Evolutionary conservation across 2,888 invertebrate genomes (phyloP).

Genomic region (Abrostola tripartita): DNA sequence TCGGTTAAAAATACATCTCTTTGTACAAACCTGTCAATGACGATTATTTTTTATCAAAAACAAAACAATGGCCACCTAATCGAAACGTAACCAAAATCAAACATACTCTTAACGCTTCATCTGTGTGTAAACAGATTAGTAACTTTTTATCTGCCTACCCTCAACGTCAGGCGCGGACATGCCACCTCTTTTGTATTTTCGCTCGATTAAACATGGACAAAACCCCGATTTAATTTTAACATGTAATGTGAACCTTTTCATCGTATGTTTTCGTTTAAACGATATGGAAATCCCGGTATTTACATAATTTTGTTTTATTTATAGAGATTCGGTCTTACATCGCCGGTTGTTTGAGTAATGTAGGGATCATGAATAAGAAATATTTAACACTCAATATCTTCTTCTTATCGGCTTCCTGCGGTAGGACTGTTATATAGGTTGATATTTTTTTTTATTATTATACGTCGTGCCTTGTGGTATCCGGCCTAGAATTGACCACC

Average conservation of each 20-base stretch:
- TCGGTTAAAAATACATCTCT: no score
- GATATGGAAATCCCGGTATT: constrained; percentile 29
- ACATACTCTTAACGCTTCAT: not conserved
- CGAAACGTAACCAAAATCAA: not conserved
- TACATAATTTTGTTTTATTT: constrained; percentile 23
- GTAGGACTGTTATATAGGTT: no score
- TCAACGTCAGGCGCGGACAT: constrained; percentile 21
- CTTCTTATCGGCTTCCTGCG: no score
- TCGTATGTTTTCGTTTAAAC: constrained; percentile 36
- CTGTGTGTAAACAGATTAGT: constrained; percentile 13
- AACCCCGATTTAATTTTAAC: constrained; percentile 44
- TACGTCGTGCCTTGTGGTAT: no score
- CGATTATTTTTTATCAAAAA: no score
- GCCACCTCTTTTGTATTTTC: constrained; percentile 32
- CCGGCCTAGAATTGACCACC: no score
- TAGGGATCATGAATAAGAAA: constrained; percentile 1
- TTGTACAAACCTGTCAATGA: no score
- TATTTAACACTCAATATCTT: not conserved
- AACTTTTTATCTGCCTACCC: constrained; percentile 26
- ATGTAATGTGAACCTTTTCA: constrained; percentile 35
- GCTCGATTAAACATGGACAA: constrained; percentile 46
- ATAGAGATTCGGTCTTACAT: not conserved
- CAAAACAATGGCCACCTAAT: not conserved
- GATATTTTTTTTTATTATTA: no score
- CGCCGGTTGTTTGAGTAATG: not conserved